Evolutionary conservation across 2,113 vertebrate genomes (phyloP), one percentile per base, ranked within the genome.

Genomic region (Limnothrissa miodon): DNA sequence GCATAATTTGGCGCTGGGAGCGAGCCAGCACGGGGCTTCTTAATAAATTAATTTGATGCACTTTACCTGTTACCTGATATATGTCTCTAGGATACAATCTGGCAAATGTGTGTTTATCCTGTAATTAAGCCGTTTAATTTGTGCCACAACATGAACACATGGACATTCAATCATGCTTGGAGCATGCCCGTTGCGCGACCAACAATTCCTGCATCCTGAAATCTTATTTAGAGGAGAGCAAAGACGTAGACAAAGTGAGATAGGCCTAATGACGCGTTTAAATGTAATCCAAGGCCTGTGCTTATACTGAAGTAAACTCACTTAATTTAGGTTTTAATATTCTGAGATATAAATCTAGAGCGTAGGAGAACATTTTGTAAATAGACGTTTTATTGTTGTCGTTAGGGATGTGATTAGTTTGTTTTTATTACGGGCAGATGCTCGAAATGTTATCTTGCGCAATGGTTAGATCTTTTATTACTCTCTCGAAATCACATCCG

Each of bases 31-130:
- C 92, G 93, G 66, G 11, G 66, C 93, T 93, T 91, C 92, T 94
- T 95, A 95, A 95, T 95, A 93, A 94, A 93, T 91, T 93, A 93
- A 92, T 93, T 91, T 92, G 93, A 93, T 94, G 94, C 95, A 95
- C 93, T 95, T 95, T 95, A 95, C 94, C 93, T 95, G 95, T 95
- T 96, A 94, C 95, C 95, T 96, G 93, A 95, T 95, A 95, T 95
- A 93, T 95, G 93, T 92, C 93, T 95, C 95, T 94, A 94, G 95
- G 94, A 95, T 92, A 94, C 94, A 94, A 93, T 93, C 93, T 94
- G 94, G 91, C 93, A 95, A 95, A 95, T 95, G 94, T 95, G 95
- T 95, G 94, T 94, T 95, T 94, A 93, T 94, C 94, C 93, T 93
- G 93, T 95, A 93, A 96, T 96, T 96, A 95, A 94, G 93, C 94